A percentile compares a stretch with the other conserved stretches of the same genome.
phyloP scores from a whole-genome alignment of 2,888 invertebrate genomes.

The Drosophila hawaiiensis region DNA sequence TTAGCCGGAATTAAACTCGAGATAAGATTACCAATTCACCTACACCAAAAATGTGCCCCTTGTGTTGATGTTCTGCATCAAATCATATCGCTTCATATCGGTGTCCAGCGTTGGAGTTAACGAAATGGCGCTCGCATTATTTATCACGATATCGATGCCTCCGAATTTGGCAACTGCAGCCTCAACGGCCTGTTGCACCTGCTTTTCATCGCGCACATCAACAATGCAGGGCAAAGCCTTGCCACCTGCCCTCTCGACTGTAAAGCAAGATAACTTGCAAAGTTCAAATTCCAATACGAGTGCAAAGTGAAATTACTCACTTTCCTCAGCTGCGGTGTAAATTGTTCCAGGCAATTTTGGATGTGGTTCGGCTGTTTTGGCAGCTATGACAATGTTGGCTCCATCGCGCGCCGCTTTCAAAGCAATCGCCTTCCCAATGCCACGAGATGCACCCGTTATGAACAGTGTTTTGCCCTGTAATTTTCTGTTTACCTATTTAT shows the following conservation, averaged over 20 bases:
- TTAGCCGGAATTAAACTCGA: neutral
- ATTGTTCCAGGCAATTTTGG: constrained; percentile 89
- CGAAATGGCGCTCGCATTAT: constrained; percentile 98
- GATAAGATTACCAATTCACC: constrained; percentile 77
- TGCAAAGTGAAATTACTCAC: constrained; percentile 84
- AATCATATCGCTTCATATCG: constrained; percentile 97
- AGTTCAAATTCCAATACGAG: constrained; percentile 35
- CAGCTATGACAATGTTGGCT: constrained; percentile 94
- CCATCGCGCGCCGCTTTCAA: constrained; percentile 95
- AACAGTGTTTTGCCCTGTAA: constrained; percentile 95
- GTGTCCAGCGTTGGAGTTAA: constrained; percentile 92
- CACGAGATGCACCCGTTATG: constrained; percentile 98
- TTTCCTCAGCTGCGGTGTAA: constrained; percentile 93
- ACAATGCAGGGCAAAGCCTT: constrained; percentile 92
- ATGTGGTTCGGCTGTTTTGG: constrained; percentile 94
- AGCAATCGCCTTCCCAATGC: constrained; percentile 97
- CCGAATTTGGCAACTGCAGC: constrained; percentile 92
- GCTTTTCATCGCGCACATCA: constrained; percentile 92
- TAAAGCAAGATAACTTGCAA: constrained; percentile 42
- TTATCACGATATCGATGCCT: constrained; percentile 96
- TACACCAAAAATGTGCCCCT: constrained; percentile 98
- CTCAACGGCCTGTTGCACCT: constrained; percentile 88
- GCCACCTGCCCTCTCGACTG: constrained; percentile 93
- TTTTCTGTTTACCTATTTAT: constrained; percentile 75
- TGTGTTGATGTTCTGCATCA: constrained; percentile 97